These are phyloP conservation scores for Hemitrygon akajei DNA, from an alignment of 2,797 vertebrate species.

Conservation along the genomic window DNA sequence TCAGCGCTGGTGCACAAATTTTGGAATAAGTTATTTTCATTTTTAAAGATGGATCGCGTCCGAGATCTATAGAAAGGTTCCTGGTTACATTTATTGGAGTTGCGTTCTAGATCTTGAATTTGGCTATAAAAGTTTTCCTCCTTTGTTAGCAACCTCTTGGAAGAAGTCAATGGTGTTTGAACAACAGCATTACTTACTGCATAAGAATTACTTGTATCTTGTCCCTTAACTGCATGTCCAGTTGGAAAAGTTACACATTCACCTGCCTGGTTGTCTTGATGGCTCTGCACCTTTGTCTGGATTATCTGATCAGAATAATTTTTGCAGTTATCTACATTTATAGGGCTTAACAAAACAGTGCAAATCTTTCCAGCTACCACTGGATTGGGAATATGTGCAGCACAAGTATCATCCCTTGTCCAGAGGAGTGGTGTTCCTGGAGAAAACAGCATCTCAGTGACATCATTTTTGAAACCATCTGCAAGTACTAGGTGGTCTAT, in stretches of 20 bases:
- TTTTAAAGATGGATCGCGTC: too few relatives aligned
- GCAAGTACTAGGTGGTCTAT: background rate
- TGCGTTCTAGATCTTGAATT: background rate
- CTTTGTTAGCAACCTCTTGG: background rate
- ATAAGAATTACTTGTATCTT: background rate
- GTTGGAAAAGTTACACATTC: background rate
- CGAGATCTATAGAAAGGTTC: background rate
- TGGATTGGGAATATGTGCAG: background rate
- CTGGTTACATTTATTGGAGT: background rate
- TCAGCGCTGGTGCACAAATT: background rate
- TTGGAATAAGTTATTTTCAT: constrained; percentile 20
- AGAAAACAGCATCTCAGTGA: background rate
- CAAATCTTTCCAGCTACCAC: background rate
- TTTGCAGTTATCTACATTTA: background rate
- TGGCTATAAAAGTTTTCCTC: background rate
- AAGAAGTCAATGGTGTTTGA: background rate
- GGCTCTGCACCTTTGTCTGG: background rate
- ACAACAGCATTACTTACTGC: background rate
- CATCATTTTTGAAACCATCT: background rate
- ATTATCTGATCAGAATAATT: background rate
- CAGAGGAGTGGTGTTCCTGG: background rate
- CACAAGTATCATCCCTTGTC: background rate
- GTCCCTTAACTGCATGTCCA: background rate
- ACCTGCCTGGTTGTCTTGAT: background rate
- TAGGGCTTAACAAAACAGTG: background rate